phyloP scores from a whole-genome alignment of 2,797 vertebrate species.

The Threskiornis aethiopicus region DNA sequence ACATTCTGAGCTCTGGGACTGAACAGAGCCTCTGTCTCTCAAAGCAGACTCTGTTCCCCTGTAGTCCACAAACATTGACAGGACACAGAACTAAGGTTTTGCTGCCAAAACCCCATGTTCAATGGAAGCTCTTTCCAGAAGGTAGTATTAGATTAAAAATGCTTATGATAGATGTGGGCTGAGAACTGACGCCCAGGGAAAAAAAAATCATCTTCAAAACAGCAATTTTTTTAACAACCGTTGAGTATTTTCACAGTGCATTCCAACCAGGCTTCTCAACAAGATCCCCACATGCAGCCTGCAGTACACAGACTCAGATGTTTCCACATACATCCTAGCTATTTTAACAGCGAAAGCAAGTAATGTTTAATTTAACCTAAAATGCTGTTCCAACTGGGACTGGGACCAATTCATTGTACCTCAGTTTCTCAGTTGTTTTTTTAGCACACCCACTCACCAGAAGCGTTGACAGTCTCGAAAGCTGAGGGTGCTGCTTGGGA shows the following conservation, averaged over 20 bases:
- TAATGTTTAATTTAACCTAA: neutral
- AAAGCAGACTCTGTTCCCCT: neutral
- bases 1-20: neutral
- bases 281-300: neutral
- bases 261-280: neutral
- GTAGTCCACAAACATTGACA: neutral
- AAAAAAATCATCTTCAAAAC: neutral
- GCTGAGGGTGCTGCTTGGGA: conserved; percentile 74
- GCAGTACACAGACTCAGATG: neutral
- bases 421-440: neutral
- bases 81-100: neutral
- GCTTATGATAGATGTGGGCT: neutral
- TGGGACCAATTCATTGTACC: neutral
- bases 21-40: neutral
- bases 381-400: neutral
- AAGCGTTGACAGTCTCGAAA: conserved; percentile 67
- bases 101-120: neutral
- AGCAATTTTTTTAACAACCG: neutral
- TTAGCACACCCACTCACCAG: conserved; percentile 76
- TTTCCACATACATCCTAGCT: neutral
- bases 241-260: neutral
- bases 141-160: neutral
- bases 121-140: neutral
- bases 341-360: neutral
- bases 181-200: neutral